Evolutionary conservation across 2,888 invertebrate genomes (phyloP).

Genomic region (Coremacera marginata): DNA sequence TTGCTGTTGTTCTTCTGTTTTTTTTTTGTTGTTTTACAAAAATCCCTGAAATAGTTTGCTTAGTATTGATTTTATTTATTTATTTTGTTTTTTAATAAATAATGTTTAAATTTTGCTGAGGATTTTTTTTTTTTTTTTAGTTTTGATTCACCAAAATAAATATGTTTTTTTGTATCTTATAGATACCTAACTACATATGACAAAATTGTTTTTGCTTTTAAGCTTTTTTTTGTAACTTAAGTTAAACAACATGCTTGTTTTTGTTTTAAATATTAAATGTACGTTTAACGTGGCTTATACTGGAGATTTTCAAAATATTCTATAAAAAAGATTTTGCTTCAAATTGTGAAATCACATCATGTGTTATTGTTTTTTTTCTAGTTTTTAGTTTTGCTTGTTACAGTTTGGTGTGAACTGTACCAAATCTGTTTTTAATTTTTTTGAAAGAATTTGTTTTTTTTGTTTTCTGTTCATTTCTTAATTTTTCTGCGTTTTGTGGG

Average conservation of each 20-base stretch:
- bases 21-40: constrained; percentile 41
- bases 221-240: neutral
- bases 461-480: constrained; percentile 55
- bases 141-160: constrained; percentile 12
- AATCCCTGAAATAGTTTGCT: constrained; percentile 61
- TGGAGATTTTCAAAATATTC: constrained; percentile 34
- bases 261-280: neutral
- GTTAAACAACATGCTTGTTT: neutral
- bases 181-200: constrained; percentile 37
- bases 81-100: neutral
- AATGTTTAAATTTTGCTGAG: neutral
- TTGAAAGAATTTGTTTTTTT: constrained; percentile 3
- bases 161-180: constrained; percentile 34
- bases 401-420: neutral
- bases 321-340: constrained; percentile 1
- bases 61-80: constrained; percentile 52
- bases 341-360: constrained; percentile 8
- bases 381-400: constrained; percentile 30
- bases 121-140: neutral
- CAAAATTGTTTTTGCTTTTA: neutral
- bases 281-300: constrained; percentile 15
- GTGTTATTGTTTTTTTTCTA: constrained; percentile 23
- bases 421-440: constrained; percentile 24
- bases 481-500: constrained; percentile 66
- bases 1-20: neutral